A percentile compares a stretch with the other conserved stretches of the same genome.
Conservation (phyloP, 2,888 invertebrate genomes). For the Gibbula magus region DNA sequence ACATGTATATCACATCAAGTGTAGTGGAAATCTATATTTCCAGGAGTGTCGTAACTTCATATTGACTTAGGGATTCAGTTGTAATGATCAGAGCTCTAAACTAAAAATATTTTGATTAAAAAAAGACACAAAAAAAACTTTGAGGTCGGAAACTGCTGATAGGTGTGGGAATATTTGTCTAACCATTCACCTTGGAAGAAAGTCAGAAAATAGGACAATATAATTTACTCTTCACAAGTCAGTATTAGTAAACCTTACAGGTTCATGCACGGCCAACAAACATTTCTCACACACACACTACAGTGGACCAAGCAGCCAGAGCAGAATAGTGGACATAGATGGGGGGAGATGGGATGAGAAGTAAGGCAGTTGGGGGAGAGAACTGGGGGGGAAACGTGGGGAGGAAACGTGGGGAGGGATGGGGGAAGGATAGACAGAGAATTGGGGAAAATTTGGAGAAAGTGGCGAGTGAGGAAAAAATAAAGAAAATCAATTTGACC, state of each 20-base stretch:
- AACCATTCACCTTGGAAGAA: background rate
- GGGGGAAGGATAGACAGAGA: background rate
- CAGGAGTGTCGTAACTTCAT: no score
- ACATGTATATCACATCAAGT: no score
- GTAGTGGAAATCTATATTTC: no score
- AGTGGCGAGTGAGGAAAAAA: no score
- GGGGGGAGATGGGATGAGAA: background rate
- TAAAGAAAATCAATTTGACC: no score
- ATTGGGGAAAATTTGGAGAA: no score
- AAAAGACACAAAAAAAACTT: no score
- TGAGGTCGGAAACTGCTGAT: no score
- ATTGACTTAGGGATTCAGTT: no score
- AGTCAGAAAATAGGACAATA: slow-evolving; percentile 5
- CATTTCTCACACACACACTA: background rate
- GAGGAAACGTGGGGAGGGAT: background rate
- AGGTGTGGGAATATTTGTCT: background rate
- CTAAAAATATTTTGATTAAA: no score
- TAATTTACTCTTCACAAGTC: slow-evolving; percentile 8
- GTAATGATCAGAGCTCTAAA: no score
- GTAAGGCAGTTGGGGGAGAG: background rate
- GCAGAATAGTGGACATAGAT: background rate
- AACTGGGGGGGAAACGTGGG: background rate
- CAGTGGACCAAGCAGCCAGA: background rate
- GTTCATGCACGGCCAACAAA: background rate
- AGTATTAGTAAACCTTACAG: background rate